phyloP scores from a whole-genome alignment of 2,888 invertebrate species.

The Ligdia adustata region DNA sequence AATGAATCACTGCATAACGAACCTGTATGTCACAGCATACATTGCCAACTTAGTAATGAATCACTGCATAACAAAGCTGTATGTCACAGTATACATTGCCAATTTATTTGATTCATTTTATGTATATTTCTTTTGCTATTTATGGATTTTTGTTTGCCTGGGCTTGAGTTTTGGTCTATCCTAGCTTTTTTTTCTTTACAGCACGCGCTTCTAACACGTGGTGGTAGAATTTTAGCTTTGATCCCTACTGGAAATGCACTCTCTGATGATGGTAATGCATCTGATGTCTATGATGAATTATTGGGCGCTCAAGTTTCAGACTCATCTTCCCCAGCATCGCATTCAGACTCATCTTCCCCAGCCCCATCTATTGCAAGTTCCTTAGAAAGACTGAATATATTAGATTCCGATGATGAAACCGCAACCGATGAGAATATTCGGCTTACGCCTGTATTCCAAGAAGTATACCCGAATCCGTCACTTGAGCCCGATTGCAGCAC shows the following conservation, averaged over 20 bases:
- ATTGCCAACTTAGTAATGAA: too few relatives aligned
- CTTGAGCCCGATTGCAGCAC: background rate
- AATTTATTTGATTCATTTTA: too few relatives aligned
- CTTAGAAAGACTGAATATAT: background rate
- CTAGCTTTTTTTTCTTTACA: conserved; percentile 10
- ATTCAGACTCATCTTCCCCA: background rate
- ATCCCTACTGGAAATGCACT: conserved; percentile 8
- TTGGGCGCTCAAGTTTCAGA: background rate
- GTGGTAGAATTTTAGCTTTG: conserved; percentile 12
- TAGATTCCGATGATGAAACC: background rate
- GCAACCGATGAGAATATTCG: background rate
- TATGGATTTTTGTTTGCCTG: conserved; percentile 8
- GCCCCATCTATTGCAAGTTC: background rate
- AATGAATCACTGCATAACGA: too few relatives aligned
- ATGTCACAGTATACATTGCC: too few relatives aligned
- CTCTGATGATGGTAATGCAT: conserved; percentile 5
- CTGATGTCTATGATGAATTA: background rate
- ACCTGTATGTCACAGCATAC: too few relatives aligned
- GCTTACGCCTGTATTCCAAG: background rate
- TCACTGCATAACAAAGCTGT: too few relatives aligned
- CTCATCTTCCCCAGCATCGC: too few relatives aligned
- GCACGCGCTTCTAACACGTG: conserved; percentile 12
- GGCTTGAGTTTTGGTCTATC: conserved; percentile 9
- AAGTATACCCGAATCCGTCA: background rate
- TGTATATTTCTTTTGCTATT: too few relatives aligned